Base-by-base conservation (phyloP, 2,113 vertebrate genomes). In the Campylomormyrus tamandua region DNA sequence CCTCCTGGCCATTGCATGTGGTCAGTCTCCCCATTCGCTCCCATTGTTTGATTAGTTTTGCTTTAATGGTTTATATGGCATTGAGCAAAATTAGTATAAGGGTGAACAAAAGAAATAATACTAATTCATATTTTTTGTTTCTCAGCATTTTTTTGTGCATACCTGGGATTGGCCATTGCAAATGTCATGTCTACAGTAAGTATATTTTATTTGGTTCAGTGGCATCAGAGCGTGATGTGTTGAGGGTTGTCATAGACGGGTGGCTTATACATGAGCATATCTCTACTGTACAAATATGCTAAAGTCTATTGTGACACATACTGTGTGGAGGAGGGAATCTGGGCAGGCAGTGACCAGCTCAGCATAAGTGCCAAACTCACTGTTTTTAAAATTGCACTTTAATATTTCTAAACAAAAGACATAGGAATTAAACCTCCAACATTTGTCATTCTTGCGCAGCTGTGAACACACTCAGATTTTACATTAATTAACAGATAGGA, bases 121-220 rank as follows among this genome's bases (percentile, higher is more conserved):
- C 80, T 48, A 11, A 46, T 83, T 1, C 8, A 74, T 66, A 21
- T 83, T 39, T 88, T 77, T 89, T 80, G 83, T 93, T 91, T 85
- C 31, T 89, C 89, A 98, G 97, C 96, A 0, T 94, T 98, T 90
- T 98, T 98, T 90, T 97, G 96, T 49, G 97, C 98, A 74, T 99
- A 99, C 92, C 94, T 98, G 42, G 96, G 98, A 89, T 96, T 96
- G 9, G 95, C 97, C 35, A 94, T 98, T 62, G 92, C 93, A n/a
- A 97, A 97, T 88, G 90, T 97, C 42, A 94, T 99, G 93, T 97
- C 97, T 9, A 94, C 92, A 91, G 98, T 99, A 94, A 96, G 96
- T 94, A 52, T 27, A 87, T 87, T 46, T 52, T 87, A 87, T 50
- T 50, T n/a, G 27, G 11, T 15, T 86, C 48, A 27, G 24, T 17